Evolutionary conservation across 2,888 invertebrate species (phyloP).

Genomic region (Melanophora roralis): DNA sequence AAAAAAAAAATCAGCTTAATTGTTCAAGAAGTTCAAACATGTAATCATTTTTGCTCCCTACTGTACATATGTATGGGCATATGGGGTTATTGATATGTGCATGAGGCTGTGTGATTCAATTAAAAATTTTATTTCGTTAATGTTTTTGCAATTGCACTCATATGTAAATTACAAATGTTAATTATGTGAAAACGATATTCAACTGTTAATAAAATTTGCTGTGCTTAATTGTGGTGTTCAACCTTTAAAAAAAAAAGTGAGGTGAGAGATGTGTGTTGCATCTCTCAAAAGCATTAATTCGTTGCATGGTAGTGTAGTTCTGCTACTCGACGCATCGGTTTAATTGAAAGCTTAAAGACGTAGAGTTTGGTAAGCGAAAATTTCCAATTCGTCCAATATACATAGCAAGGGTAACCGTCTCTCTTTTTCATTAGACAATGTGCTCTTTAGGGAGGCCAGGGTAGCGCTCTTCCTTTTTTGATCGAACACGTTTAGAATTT

Average conservation of each 20-base stretch:
- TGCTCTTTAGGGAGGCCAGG: too few relatives aligned
- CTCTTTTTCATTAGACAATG: too few relatives aligned
- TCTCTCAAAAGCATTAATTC: conserved; percentile 13
- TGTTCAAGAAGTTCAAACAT: too few relatives aligned
- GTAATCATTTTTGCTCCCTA: too few relatives aligned
- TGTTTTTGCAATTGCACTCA: background rate
- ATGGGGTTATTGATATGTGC: background rate
- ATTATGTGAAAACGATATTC: conserved; percentile 60
- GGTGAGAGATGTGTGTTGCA: conserved; percentile 39
- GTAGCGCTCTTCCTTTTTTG: too few relatives aligned
- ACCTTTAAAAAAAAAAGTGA: conserved; percentile 48
- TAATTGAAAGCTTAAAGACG: conserved; percentile 58
- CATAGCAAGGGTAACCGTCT: too few relatives aligned
- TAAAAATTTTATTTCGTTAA: conserved; percentile 14
- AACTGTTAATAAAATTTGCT: conserved; percentile 54
- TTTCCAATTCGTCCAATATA: conserved; percentile 33
- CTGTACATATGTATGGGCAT: background rate
- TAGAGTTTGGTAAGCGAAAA: conserved; percentile 29
- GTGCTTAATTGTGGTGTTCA: conserved; percentile 57
- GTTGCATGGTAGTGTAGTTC: conserved; percentile 42
- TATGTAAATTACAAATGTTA: conserved; percentile 48
- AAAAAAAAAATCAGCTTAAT: too few relatives aligned
- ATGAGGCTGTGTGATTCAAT: background rate
- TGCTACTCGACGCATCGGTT: conserved; percentile 49
- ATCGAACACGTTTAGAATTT: too few relatives aligned